Evolutionary conservation across 53 echinoderm and acorn worm genomes (phyloP), one percentile per base, ranked within the genome.

Genomic region (Henricia sp.): DNA sequence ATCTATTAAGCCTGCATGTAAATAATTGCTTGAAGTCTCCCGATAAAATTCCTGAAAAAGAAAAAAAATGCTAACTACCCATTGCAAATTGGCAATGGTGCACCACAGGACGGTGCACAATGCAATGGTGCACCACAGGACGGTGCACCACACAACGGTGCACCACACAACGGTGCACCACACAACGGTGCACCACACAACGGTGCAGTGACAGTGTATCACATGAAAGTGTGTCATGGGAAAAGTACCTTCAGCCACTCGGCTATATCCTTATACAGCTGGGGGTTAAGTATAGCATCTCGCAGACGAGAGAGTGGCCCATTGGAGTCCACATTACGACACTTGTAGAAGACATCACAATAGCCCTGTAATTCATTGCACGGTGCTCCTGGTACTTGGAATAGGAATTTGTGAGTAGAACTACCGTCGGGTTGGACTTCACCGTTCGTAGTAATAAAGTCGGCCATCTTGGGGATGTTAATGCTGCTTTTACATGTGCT

Each of bases 341-440:
- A 95, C 73, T 93, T 91, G 73, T 89, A 91, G 78, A 95, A 95
- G 67, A 95, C 93, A 83, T 95, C 95, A 53, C 95, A 95, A 84
- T 95, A 95, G 43, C 95, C 95, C 73, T 82, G 6, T 68, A 91
- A 89, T 9, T 93, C 77, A 8, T 95, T 90, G 52, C 95, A 95
- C 13, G 95, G 95, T 19, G 95, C 85, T 0, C 95, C 95, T 1
- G 95, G 93, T 70, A 88, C 89, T 40, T 95, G 95, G 75, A 63
- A 91, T 13, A 95, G 89, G 25, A 80, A 55, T 78, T 86, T 88
- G 14, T 52, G 71, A 3, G 52, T 41, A 6, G 19, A 20, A 2
- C 37, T 42, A 10, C 40, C 50, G 43, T 77, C 82, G 3, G 76
- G 68, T 3, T 34, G 39, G 20, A 23, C 48, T 60, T 92, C 92